These are phyloP conservation scores for Sardinella longiceps DNA, from an alignment of 2,797 vertebrate genomes.

Conservation along the genomic window DNA sequence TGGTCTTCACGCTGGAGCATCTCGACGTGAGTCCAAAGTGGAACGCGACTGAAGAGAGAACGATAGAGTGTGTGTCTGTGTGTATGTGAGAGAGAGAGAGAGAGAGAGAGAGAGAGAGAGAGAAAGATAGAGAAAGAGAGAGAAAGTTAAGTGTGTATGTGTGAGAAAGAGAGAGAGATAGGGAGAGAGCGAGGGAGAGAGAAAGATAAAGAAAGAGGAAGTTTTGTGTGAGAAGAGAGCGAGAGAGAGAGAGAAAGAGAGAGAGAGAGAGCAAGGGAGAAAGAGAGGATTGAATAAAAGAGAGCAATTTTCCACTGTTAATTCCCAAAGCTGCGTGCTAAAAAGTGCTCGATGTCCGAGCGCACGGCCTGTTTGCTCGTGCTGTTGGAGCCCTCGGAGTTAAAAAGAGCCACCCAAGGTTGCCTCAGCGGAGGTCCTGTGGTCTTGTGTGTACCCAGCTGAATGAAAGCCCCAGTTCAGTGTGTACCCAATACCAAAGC, in stretches of 20 bases:
- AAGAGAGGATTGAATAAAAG: not conserved
- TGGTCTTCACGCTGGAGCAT: constrained; percentile 94
- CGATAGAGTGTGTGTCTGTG: not conserved
- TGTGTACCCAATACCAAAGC: constrained; percentile 12
- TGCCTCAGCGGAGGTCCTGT: not conserved
- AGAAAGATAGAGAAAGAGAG: not conserved
- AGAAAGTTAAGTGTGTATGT: not conserved
- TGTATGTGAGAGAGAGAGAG: not conserved
- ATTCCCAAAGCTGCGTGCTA: not conserved
- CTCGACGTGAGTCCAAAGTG: constrained; percentile 86
- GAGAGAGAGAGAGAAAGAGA: not conserved
- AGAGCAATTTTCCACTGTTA: constrained; percentile 9
- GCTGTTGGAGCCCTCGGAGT: not conserved
- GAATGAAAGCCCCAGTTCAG: not conserved
- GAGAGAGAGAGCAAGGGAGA: not conserved
- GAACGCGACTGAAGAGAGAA: not conserved
- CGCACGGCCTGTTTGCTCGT: not conserved
- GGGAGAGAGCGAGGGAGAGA: not conserved
- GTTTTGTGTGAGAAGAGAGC: too few species aligned
- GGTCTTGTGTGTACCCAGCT: not conserved
- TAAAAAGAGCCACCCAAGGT: constrained; percentile 19
- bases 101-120: not conserved
- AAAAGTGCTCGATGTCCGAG: constrained; percentile 1
- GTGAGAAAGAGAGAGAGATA: not conserved
- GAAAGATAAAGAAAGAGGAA: too few species aligned